Evolutionary conservation across 2,888 invertebrate species (phyloP).

Genomic region (Nomada fucata): DNA sequence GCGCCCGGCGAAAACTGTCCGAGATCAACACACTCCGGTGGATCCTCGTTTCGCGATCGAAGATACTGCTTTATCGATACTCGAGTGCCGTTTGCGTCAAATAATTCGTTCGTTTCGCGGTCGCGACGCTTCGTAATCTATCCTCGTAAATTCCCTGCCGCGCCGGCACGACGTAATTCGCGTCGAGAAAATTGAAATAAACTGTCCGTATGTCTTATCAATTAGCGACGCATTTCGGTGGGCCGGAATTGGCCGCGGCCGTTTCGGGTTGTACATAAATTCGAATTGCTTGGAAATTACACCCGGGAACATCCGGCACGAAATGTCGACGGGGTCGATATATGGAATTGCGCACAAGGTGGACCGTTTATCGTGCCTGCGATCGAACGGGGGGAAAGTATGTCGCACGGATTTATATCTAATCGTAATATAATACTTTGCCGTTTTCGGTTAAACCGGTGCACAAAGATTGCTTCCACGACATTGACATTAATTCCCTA

Average conservation of each 20-base stretch:
- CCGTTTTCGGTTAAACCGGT: background rate
- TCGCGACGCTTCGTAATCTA: background rate
- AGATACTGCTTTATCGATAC: slow-evolving; percentile 37
- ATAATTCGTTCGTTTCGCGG: slow-evolving; percentile 12
- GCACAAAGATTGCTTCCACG: background rate
- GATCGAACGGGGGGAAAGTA: no score
- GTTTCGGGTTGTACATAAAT: background rate
- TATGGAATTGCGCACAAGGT: no score
- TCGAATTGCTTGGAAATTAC: slow-evolving; percentile 3
- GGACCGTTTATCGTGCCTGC: no score
- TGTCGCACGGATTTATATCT: no score
- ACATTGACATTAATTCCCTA: background rate
- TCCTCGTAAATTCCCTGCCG: slow-evolving; percentile 25
- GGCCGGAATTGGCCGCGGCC: background rate
- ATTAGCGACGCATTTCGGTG: background rate
- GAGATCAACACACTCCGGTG: slow-evolving; percentile 54
- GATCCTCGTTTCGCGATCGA: slow-evolving; percentile 40
- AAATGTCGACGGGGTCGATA: background rate
- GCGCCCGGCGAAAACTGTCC: slow-evolving; percentile 39
- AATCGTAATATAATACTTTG: no score
- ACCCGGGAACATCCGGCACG: background rate
- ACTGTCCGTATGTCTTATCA: background rate
- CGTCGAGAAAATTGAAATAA: slow-evolving; percentile 1
- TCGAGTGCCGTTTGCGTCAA: slow-evolving; percentile 19
- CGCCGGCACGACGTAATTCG: slow-evolving; percentile 15